phyloP scores from a whole-genome alignment of 2,113 vertebrate genomes.

The Aldabrachelys gigantea region DNA sequence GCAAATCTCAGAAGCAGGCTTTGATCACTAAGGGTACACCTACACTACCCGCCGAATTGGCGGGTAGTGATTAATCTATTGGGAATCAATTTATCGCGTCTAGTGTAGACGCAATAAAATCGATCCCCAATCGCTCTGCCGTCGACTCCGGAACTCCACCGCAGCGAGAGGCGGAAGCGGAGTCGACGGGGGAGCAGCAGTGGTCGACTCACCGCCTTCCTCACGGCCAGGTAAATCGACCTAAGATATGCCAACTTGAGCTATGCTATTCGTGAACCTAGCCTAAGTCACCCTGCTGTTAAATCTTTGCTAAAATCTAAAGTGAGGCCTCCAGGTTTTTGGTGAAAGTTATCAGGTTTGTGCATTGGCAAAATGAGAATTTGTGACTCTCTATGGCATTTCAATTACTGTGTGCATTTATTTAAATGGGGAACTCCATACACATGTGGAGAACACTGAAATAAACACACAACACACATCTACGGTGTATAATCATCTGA shows the following conservation, averaged over 20 bases:
- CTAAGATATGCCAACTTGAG: no score
- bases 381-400: background rate
- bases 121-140: no score
- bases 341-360: constrained; percentile 41
- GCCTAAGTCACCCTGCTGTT: constrained; percentile 47
- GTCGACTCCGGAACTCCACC: no score
- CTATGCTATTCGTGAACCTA: no score
- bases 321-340: constrained; percentile 43
- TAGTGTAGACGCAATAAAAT: no score
- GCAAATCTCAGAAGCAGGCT: constrained; percentile 58
- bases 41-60: no score
- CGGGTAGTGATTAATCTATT: no score
- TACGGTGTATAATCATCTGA: background rate
- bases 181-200: no score
- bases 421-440: background rate
- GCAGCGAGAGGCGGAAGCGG: no score
- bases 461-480: constrained; percentile 23
- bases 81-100: no score
- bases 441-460: constrained; percentile 23
- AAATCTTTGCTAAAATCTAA: constrained; percentile 69
- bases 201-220: no score
- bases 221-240: no score
- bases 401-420: background rate
- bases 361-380: constrained; percentile 41
- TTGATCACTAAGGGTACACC: constrained; percentile 26